These are phyloP conservation scores for Orthonychiurus folsomi DNA, from an alignment of 2,888 invertebrate species.

Conservation along the genomic window DNA sequence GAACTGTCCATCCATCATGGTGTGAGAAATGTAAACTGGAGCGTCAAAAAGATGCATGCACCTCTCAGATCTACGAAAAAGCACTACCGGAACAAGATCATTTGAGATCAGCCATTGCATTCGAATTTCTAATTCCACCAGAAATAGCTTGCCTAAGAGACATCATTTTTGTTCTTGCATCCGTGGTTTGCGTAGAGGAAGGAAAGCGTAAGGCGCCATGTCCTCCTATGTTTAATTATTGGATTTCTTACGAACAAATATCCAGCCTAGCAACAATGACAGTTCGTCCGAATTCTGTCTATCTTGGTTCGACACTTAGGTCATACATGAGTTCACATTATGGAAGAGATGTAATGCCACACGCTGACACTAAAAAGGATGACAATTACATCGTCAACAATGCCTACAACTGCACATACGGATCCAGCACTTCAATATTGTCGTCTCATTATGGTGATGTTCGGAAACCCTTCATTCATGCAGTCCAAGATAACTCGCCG, in stretches of 20 bases:
- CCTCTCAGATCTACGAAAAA: background rate
- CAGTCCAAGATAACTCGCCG: background rate
- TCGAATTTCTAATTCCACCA: background rate
- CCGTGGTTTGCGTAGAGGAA: background rate
- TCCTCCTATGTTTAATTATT: background rate
- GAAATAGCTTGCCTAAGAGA: background rate
- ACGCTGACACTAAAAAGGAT: background rate
- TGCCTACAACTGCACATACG: background rate
- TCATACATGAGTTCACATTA: background rate
- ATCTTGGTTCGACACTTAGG: too few species aligned
- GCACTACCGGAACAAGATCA: background rate
- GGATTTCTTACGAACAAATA: background rate
- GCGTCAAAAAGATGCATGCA: background rate
- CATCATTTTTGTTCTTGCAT: background rate
- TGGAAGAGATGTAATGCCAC: background rate
- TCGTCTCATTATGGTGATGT: too few species aligned
- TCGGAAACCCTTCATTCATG: background rate
- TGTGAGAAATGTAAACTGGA: constrained; percentile 2
- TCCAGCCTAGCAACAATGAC: too few species aligned
- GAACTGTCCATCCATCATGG: background rate
- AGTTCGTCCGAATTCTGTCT: too few species aligned
- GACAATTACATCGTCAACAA: background rate
- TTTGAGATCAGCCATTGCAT: background rate
- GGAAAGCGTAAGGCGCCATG: too few species aligned
- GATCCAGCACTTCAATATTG: too few species aligned